phyloP scores from a whole-genome alignment of 2,888 invertebrate species.

The Brachyptera risi region DNA sequence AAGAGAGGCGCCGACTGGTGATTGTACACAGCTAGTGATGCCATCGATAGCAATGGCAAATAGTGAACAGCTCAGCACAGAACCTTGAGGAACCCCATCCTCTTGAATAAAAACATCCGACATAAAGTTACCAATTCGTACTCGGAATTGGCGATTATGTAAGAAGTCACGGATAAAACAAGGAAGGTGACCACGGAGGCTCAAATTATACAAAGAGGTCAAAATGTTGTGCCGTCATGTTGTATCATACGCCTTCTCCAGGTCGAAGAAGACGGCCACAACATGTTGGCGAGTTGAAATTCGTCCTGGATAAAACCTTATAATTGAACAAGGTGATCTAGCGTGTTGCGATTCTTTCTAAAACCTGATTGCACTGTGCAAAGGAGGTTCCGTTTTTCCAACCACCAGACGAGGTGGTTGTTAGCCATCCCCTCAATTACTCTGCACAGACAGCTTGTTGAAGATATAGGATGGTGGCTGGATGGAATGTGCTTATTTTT shows the following conservation, averaged over 20 bases:
- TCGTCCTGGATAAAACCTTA: slow-evolving; percentile 29
- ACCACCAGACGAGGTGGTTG: slow-evolving; percentile 32
- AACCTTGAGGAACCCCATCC: slow-evolving; percentile 26
- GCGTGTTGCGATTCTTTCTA: too few species aligned
- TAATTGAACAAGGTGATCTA: too few species aligned
- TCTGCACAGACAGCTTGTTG: slow-evolving; percentile 37
- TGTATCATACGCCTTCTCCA: slow-evolving; percentile 31
- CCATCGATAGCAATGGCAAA: slow-evolving; percentile 25
- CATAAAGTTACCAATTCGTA: slow-evolving; percentile 13
- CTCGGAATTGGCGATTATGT: slow-evolving; percentile 15
- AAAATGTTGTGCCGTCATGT: slow-evolving; percentile 32
- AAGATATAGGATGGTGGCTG: slow-evolving; percentile 35
- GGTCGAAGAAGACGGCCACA: slow-evolving; percentile 33
- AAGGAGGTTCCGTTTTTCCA: slow-evolving; percentile 31
- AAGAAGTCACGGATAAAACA: slow-evolving; percentile 26
- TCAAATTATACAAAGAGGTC: slow-evolving; percentile 20
- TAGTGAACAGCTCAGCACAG: slow-evolving; percentile 23
- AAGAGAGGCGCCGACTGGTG: slow-evolving; percentile 15
- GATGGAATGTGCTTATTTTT: not conserved
- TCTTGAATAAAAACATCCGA: slow-evolving; percentile 3
- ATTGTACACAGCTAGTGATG: slow-evolving; percentile 10
- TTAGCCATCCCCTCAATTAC: slow-evolving; percentile 35
- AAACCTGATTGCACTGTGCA: slow-evolving; percentile 25
- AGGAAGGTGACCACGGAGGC: slow-evolving; percentile 29
- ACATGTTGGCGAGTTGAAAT: slow-evolving; percentile 33